Conservation (phyloP, 2,888 invertebrate species). For the Tetranychus piercei region DNA sequence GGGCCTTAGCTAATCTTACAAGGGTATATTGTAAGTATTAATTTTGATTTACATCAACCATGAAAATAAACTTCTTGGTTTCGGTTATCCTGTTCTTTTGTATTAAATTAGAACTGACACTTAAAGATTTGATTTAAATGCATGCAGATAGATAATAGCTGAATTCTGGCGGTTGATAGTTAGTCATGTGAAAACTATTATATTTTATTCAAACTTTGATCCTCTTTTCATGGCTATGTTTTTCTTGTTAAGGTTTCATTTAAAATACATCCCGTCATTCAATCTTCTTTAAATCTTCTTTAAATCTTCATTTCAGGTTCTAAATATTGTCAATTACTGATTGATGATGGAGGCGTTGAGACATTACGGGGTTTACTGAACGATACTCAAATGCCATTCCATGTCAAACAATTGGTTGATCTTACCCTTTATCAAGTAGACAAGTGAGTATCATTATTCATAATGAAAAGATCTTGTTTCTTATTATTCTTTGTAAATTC, state of each 20-base stretch:
- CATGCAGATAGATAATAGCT: too few species aligned
- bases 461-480: neutral
- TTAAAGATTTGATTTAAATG: too few species aligned
- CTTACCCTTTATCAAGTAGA: conserved; percentile 3
- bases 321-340: conserved; percentile 75
- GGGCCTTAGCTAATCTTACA: conserved; percentile 91
- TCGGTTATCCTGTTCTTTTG: neutral
- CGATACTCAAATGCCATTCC: conserved; percentile 22
- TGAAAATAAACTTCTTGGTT: neutral
- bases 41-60: neutral
- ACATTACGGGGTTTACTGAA: conserved; percentile 42
- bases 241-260: too few species aligned
- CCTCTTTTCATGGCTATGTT: too few species aligned
- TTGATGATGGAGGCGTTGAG: conserved; percentile 61
- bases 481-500: neutral
- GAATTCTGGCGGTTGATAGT: too few species aligned
- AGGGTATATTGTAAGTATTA: conserved; percentile 61
- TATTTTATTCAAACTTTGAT: neutral
- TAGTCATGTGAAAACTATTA: neutral
- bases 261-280: neutral
- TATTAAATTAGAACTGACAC: too few species aligned
- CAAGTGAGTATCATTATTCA: neutral
- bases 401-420: conserved; percentile 11
- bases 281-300: conserved; percentile 16
- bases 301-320: conserved; percentile 42